Conservation (phyloP, 2,888 invertebrate species). For the Allacma fusca region DNA sequence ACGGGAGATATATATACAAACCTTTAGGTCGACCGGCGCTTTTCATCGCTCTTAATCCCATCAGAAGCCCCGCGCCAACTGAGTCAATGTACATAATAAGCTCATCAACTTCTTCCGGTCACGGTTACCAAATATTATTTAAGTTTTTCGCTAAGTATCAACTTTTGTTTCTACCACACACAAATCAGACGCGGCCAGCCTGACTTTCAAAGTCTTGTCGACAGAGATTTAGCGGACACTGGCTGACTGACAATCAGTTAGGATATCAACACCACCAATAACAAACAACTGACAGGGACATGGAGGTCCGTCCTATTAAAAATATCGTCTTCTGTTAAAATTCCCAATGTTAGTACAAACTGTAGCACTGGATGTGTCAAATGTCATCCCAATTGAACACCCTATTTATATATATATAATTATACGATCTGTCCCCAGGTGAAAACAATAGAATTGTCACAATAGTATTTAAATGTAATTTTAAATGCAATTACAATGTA, state of each 20-base stretch:
- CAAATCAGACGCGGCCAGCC: not conserved
- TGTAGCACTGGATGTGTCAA: not conserved
- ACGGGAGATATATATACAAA: constrained; percentile 64
- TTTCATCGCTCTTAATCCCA: constrained; percentile 90
- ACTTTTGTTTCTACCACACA: not conserved
- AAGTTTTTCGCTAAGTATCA: not conserved
- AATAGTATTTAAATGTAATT: no score
- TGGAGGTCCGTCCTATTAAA: not conserved
- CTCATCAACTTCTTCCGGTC: constrained; percentile 36
- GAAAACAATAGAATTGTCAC: no score
- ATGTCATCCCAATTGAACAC: no score
- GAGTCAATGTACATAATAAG: constrained; percentile 60
- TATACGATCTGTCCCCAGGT: no score
- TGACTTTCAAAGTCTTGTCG: no score
- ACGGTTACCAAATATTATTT: not conserved
- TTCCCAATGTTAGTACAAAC: not conserved
- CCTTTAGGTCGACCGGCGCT: constrained; percentile 86
- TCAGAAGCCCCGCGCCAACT: constrained; percentile 65
- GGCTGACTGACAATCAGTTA: not conserved
- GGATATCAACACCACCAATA: no score
- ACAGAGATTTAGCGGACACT: no score
- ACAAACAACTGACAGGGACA: no score
- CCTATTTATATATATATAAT: no score
- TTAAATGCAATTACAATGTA: no score
- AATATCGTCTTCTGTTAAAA: not conserved